Percentiles rank a stretch among this genome's conserved stretches.
Conservation (phyloP, 2,888 invertebrate genomes). For the Azorinus chamasolen region DNA sequence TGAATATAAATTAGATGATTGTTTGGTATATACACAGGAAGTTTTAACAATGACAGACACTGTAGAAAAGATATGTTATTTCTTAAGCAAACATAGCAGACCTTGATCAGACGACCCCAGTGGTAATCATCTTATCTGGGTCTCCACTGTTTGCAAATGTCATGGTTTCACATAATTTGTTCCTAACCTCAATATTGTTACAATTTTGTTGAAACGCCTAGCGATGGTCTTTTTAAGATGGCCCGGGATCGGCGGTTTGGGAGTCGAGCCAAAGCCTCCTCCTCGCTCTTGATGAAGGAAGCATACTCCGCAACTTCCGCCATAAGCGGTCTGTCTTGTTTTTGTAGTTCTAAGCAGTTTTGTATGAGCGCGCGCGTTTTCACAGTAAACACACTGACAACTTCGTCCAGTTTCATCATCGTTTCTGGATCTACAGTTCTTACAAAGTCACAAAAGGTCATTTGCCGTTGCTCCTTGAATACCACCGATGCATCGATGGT, state of each 20-base stretch:
- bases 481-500: slow-evolving; percentile 29
- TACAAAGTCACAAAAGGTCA: slow-evolving; percentile 69
- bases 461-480: slow-evolving; percentile 58
- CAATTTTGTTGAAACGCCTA: neutral
- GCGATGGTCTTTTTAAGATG: slow-evolving; percentile 25
- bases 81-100: too few species aligned
- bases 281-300: slow-evolving; percentile 34
- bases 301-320: slow-evolving; percentile 52
- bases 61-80: too few species aligned
- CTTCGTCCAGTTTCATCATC: slow-evolving; percentile 66
- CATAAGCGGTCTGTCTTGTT: slow-evolving; percentile 45
- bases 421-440: slow-evolving; percentile 58
- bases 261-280: slow-evolving; percentile 39
- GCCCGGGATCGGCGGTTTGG: slow-evolving; percentile 33
- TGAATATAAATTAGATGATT: too few species aligned
- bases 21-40: too few species aligned
- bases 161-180: too few species aligned
- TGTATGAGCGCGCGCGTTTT: slow-evolving; percentile 50
- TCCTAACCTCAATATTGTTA: too few species aligned
- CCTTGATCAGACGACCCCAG: too few species aligned
- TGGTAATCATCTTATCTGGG: too few species aligned
- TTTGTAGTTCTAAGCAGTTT: slow-evolving; percentile 45
- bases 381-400: slow-evolving; percentile 35
- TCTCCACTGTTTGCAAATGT: too few species aligned
- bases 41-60: too few species aligned